Conservation (phyloP, 2,113 vertebrate species). For the Platysternon megacephalum region DNA sequence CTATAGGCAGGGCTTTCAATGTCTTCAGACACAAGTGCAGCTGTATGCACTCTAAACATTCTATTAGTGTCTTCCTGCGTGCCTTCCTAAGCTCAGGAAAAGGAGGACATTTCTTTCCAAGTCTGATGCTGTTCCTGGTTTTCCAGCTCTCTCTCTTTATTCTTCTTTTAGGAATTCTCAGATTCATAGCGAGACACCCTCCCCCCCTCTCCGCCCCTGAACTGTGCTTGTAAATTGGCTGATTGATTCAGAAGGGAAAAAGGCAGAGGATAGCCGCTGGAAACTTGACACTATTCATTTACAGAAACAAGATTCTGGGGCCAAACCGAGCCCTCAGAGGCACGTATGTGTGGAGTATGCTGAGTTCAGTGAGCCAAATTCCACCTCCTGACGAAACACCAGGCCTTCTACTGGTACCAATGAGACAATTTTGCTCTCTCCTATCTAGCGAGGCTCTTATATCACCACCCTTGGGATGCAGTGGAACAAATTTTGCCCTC, state of each 20-base stretch:
- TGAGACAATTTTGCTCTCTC: fast-evolving
- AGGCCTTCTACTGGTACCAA: neutral
- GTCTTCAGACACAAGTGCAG: slow-evolving; percentile 82
- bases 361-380: neutral
- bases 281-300: neutral
- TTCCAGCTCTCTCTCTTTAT: slow-evolving; percentile 68
- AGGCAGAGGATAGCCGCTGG: neutral
- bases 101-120: slow-evolving; percentile 73
- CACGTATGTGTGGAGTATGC: neutral
- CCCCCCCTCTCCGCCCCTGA: slow-evolving; percentile 31
- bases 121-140: slow-evolving; percentile 66
- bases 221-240: slow-evolving; percentile 46
- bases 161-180: slow-evolving; percentile 67
- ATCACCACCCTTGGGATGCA: neutral
- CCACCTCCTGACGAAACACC: neutral
- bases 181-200: slow-evolving; percentile 54
- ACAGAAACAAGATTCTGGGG: neutral
- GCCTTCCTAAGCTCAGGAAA: slow-evolving; percentile 74
- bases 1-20: slow-evolving; percentile 77
- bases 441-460: neutral
- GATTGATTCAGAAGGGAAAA: slow-evolving; percentile 10
- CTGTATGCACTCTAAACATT: slow-evolving; percentile 82
- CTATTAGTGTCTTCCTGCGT: slow-evolving; percentile 78
- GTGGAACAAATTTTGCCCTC: slow-evolving; percentile 36
- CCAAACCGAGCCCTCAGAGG: neutral